Base-by-base conservation (phyloP, 2,113 vertebrate species). In the Coptodon bakossiorum region DNA sequence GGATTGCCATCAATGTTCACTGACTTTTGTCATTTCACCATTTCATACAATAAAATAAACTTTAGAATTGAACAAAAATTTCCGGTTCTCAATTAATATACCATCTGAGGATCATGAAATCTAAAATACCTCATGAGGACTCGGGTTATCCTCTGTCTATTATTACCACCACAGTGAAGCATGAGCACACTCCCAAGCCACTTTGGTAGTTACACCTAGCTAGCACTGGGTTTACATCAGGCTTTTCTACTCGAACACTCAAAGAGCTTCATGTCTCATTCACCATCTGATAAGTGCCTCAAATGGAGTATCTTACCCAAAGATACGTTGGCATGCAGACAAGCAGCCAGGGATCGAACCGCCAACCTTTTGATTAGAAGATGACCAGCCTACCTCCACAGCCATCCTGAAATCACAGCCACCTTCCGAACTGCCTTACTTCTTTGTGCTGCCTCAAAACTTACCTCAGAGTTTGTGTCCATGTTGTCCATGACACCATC, bases 41-140 rank as follows among this genome's bases (percentile, higher is more conserved):
- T 59, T 59, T 59, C 56, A 31, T 13, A 40, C 63, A 40, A 40
- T 3, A 68, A 5, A 68, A 68, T 0, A 22, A 68, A 3, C 11
- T 38, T 68, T 38, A 40, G 11, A 68, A 40, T 22, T 38, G 17
- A 66, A 66, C 19, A 38, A 38, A 5, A 5, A 13, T 2, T 8
- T 38, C 11, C 3, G 0, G 34, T 40, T 22, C 19, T 38, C 0
- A 22, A 38, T 22, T 38, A 22, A 38, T 1, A 68, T 38, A 68
- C 22, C 63, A 43, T 71, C 63, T 43, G 63, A 40, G n/a, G 63
- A 71, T 36, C 63, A 40, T 43, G 63, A 4, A 71, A 38, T 24
- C n/a, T 68, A 40, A 68, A 38, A 22, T 1, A 6, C 5, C 1
- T 2, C 36, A 14, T 0, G 7, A 40, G 36, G 63, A 40, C 36